Evolutionary conservation across 2,888 invertebrate species (phyloP), one percentile per base, ranked within the genome.

Genomic region (Acholoe squamosa): DNA sequence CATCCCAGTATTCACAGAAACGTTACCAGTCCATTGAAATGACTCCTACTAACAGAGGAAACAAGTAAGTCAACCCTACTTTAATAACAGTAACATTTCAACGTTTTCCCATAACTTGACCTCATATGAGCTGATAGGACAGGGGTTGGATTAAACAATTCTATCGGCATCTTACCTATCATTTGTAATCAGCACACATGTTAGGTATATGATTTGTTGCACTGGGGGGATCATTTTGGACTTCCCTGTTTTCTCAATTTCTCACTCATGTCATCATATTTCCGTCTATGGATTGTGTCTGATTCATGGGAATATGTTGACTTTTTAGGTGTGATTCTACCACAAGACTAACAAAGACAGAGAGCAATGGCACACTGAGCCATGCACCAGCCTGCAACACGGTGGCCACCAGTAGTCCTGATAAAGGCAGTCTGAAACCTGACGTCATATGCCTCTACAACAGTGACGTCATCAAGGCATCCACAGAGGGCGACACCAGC

Each of bases 391-490:
- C 80, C 80, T 86, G 54, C 86, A 52, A 86, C 25, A 86, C 54
- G 25, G 31, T 86, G 54, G 54, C 86, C 33, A 19, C 86, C 52
- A 56, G 54, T 22, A 86, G 86, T 28, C 86, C 86, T 0, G 54
- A 52, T 22, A 28, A 56, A 25, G 86, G 86, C 14, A 86, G 54
- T 25, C 86, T 86, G 54, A 86, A 54, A 54, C 86, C 86, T 10
- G 86, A 86, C 56, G 86, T 86, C 86, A 86, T 86, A 14, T 86
- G 86, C 22, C 86, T 86, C 14, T 86, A 86, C 86, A 33, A 86
- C 86, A 28, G 22, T 86, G 86, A 86, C 52, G 86, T 86, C 56
- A 28, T 7, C 19, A 86, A 7, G 56, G 10, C 25, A 22, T 14
- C 86, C 14, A 25, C 52, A 31, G 86, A 86, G 7, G 56, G 56